Evolutionary conservation across 2,113 vertebrate genomes (phyloP), one percentile per base, ranked within the genome.

Genomic region (Python bivittatus): DNA sequence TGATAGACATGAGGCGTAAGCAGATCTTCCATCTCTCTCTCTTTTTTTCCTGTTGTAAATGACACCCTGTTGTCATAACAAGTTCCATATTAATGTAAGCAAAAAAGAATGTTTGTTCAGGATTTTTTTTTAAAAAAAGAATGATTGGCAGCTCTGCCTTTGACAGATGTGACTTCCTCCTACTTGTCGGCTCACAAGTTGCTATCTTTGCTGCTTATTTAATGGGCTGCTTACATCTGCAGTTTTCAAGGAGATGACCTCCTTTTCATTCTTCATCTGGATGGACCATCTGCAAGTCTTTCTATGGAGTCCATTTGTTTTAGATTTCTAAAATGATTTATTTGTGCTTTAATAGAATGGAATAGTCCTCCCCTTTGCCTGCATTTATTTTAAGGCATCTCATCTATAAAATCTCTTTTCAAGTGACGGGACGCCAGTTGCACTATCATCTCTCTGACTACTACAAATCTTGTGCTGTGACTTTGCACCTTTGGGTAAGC

Each of bases 71-170:
- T 96, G 97, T 96, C 96, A 96, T 96, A 97, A 96, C 95, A 96
- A 96, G 97, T 97, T 97, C 96, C 96, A 96, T 95, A 95, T 97
- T 95, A 95, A 96, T 93, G 93, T 96, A 96, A 97, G 96, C 96
- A 96, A 96, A 96, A 93, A 96, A 97, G 96, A 96, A 97, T 96
- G 96, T 96, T 97, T 95, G 96, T 94, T 94, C 90, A 96, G 95
- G 94, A 94, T 95, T 94, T 96, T 94, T 94, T 95, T 96, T 94
- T 93, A 11, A 25, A 12, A 20, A 68, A 42, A 95, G 95, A 93
- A 95, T 96, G 97, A 96, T 96, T 96, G 96, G 96, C 96, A 96
- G 96, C 94, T 91, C 93, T 93, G 92, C 79, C 95, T 96, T 94
- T 91, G n/a, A 57, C 68, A 93, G 93, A 92, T 88, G 94, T 90